Percentiles rank a stretch among this genome's conserved stretches.
phyloP scores from a whole-genome alignment of 2,888 invertebrate genomes.

The Electrophaes corylata region DNA sequence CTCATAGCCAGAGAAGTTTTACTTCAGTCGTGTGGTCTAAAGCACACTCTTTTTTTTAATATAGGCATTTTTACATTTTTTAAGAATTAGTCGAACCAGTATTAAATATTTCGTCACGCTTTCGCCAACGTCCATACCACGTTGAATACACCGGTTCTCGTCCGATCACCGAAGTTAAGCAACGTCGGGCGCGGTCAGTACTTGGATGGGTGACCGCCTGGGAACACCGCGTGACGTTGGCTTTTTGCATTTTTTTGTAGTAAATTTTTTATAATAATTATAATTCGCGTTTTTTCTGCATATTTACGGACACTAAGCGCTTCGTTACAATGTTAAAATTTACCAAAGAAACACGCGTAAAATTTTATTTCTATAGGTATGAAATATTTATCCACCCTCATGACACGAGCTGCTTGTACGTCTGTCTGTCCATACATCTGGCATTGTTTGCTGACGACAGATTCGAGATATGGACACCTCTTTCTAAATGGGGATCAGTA shows the following conservation, averaged over 20 bases:
- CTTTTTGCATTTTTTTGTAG: conserved; percentile 45
- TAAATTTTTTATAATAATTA: not conserved
- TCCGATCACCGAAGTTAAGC: conserved; percentile 79
- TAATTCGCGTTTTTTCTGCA: too few relatives aligned
- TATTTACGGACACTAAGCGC: too few relatives aligned
- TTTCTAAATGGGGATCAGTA: conserved; percentile 62
- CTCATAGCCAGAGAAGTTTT: too few relatives aligned
- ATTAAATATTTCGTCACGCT: not conserved
- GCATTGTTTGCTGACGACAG: conserved; percentile 59
- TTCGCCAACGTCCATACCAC: conserved; percentile 39
- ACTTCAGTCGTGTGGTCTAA: too few relatives aligned
- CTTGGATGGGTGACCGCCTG: conserved; percentile 67
- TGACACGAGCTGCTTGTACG: not conserved
- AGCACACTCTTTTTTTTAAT: too few relatives aligned
- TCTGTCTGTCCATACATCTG: conserved; percentile 51
- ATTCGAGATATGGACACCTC: conserved; percentile 65
- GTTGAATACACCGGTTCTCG: conserved; percentile 62
- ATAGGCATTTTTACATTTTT: too few relatives aligned
- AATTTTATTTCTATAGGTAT: too few relatives aligned
- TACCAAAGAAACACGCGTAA: too few relatives aligned
- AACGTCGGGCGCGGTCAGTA: conserved; percentile 77
- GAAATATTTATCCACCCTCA: not conserved
- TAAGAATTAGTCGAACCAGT: not conserved
- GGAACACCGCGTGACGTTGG: conserved; percentile 62
- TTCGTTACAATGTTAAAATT: too few relatives aligned